These are phyloP conservation scores for Mimachlamys varia DNA, from an alignment of 2,888 invertebrate genomes.

Conservation along the genomic window DNA sequence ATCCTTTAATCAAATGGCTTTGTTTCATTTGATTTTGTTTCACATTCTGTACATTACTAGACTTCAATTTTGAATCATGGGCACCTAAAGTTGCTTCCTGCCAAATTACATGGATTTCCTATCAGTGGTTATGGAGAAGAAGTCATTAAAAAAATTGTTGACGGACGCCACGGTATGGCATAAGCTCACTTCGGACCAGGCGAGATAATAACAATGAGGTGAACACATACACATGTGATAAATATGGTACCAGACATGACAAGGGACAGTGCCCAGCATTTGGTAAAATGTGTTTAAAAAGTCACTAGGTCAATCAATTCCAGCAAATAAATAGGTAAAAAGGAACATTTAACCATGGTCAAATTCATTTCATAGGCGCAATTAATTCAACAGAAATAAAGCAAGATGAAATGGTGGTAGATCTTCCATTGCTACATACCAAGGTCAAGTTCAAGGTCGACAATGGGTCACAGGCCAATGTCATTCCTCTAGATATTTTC, in stretches of 20 bases:
- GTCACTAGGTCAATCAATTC: neutral
- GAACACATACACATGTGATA: neutral
- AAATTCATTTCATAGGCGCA: neutral
- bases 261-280: neutral
- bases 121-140: too few relatives aligned
- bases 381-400: neutral
- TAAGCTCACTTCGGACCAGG: too few relatives aligned
- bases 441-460: neutral
- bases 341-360: neutral
- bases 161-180: too few relatives aligned
- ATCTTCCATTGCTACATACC: neutral
- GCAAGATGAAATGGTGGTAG: neutral
- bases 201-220: neutral
- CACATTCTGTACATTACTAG: too few relatives aligned
- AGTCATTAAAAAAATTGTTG: too few relatives aligned
- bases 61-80: too few relatives aligned
- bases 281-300: neutral
- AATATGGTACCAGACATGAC: neutral
- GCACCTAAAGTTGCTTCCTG: too few relatives aligned
- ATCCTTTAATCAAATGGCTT: too few relatives aligned
- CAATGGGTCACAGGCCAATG: neutral
- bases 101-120: too few relatives aligned
- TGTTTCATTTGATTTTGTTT: too few relatives aligned
- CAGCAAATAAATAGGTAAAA: neutral
- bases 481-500: neutral